Percentiles rank a stretch among this genome's conserved stretches.
phyloP scores from a whole-genome alignment of 1,140 invertebrate genomes.

The Brachionus asplanchnoidis region DNA sequence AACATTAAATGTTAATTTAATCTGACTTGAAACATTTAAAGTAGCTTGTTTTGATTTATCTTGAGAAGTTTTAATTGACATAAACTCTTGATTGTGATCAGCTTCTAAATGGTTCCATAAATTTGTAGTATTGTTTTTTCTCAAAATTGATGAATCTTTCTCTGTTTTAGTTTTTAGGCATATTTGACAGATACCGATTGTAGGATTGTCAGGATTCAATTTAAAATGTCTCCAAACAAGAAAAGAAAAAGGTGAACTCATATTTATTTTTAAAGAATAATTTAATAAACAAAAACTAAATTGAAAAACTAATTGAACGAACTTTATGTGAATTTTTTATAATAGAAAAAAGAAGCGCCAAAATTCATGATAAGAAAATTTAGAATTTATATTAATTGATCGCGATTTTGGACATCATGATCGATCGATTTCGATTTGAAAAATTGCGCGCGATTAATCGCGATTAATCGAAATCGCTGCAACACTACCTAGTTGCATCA shows the following conservation, averaged over 20 bases:
- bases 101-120: background rate
- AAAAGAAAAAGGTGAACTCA: background rate
- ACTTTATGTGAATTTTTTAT: background rate
- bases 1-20: slow-evolving; percentile 4
- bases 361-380: background rate
- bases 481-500: no score
- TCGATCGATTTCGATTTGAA: no score
- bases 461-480: no score
- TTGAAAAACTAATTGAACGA: background rate
- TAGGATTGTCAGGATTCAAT: background rate
- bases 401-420: no score
- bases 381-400: no score
- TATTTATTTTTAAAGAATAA: slow-evolving; percentile 19
- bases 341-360: slow-evolving; percentile 4
- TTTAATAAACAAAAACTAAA: slow-evolving; percentile 8
- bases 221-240: slow-evolving; percentile 7
- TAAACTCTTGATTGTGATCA: background rate
- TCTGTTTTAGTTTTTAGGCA: background rate
- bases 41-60: background rate
- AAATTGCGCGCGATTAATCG: no score
- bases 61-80: background rate
- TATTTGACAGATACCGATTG: slow-evolving; percentile 12
- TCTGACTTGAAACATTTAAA: slow-evolving; percentile 5
- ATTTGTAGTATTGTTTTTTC: background rate
- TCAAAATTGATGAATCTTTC: background rate